Evolutionary conservation across 2,797 vertebrate genomes (phyloP), one percentile per base, ranked within the genome.

Genomic region (Hipposideros larvatus): DNA sequence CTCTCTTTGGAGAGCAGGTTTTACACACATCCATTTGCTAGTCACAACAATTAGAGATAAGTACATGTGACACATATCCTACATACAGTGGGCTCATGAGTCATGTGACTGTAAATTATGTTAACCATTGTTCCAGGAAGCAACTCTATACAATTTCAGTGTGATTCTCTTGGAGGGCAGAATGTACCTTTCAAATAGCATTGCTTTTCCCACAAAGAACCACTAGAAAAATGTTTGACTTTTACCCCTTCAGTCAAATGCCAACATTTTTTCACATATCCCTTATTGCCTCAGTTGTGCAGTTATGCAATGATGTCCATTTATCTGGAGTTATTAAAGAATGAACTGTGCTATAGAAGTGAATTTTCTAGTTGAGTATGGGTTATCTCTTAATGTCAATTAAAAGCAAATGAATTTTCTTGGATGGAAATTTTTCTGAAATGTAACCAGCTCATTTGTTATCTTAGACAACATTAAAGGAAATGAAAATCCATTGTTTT

Each of bases 331-430:
- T 66, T 61, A 82, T 57, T 86, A 90, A 86, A 80, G 43, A 80
- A 90, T 70, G 53, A 61, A 89, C 11, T 68, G 11, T 57, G 70
- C 51, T 28, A 65, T 31, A n/a, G 51, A 82, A 63, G 65, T 15
- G 48, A 37, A 31, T 53, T 74, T 97, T 93, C 31, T 74, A 79
- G 13, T 63, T 59, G 90, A 92, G 7, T 53, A 61, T 55, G 43
- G 41, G 21, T 95, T 87, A 68, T 78, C 16, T 9, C 57, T 86
- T 66, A 53, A 65, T 59, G 31, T 21, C 15, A 87, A 68, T 71
- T 79, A 65, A 91, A 91, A 97, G 16, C 43, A 82, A 55, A 24
- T 78, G 61, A 77, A 37, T 90, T 91, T n/a, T 90, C 75, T 83
- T 78, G 37, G 75, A 78, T 48, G 19, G 68, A 96, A 79, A 71